phyloP scores from a whole-genome alignment of 2,797 vertebrate genomes.

The Paratrypauchen microcephalus region DNA sequence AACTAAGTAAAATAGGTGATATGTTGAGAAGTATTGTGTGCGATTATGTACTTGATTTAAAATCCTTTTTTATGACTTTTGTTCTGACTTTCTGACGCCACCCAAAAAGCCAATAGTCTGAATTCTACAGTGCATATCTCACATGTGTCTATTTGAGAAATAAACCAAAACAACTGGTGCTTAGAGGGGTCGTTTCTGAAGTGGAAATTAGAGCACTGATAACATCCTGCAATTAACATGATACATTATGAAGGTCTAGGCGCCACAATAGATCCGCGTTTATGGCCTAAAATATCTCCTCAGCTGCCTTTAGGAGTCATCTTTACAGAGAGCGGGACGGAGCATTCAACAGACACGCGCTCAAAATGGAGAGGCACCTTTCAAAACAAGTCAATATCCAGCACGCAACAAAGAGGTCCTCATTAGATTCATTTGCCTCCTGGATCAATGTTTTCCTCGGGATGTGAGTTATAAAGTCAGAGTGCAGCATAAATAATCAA shows the following conservation, averaged over 20 bases:
- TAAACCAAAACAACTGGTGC: slow-evolving; percentile 51
- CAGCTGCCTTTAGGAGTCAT: slow-evolving; percentile 70
- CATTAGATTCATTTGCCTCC: slow-evolving; percentile 84
- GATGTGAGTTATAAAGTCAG: slow-evolving; percentile 80
- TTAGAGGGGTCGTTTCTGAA: slow-evolving; percentile 43
- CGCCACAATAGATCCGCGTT: slow-evolving; percentile 66
- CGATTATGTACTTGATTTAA: neutral
- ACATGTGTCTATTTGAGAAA: slow-evolving; percentile 15
- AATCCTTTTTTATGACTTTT: neutral
- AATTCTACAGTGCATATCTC: slow-evolving; percentile 8
- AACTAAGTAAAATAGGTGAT: neutral
- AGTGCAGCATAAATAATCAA: slow-evolving; percentile 83
- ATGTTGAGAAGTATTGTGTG: neutral
- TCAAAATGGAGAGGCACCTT: slow-evolving; percentile 80
- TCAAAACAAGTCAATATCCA: slow-evolving; percentile 82
- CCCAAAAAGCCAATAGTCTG: neutral
- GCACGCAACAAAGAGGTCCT: slow-evolving; percentile 79
- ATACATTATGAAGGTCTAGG: slow-evolving; percentile 63
- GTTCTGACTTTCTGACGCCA: neutral
- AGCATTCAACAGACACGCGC: slow-evolving; percentile 75
- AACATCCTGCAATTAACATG: slow-evolving; percentile 71
- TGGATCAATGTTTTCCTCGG: slow-evolving; percentile 82
- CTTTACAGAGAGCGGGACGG: slow-evolving; percentile 72
- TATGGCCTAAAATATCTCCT: slow-evolving; percentile 75
- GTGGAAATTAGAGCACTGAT: slow-evolving; percentile 58